Evolutionary conservation across 1,140 invertebrate species (phyloP).

Genomic region (Hylaeus volcanicus): DNA sequence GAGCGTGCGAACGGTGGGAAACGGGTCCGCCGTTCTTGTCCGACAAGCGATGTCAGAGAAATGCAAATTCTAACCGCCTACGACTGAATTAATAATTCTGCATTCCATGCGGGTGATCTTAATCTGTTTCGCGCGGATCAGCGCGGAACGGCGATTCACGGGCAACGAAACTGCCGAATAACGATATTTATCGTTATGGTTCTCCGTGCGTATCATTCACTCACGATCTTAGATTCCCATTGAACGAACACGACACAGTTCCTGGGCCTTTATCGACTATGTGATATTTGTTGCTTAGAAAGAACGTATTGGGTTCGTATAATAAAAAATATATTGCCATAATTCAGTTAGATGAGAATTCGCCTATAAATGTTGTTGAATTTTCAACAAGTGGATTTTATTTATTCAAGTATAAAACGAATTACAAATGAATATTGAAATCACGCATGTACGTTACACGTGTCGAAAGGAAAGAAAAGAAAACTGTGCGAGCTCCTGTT

Average conservation of each 20-base stretch:
- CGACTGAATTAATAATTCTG: conserved; percentile 9
- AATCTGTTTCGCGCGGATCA: neutral
- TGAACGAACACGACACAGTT: neutral
- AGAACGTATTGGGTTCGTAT: too few relatives aligned
- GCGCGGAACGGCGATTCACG: neutral
- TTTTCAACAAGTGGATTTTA: too few relatives aligned
- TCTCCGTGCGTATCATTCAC: neutral
- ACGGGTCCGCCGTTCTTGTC: neutral
- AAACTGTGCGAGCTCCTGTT: too few relatives aligned
- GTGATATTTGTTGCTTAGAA: neutral
- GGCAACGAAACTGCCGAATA: neutral
- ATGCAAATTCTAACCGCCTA: conserved; percentile 10
- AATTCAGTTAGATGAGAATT: too few relatives aligned
- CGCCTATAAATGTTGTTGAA: too few relatives aligned
- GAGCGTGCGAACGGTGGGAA: neutral
- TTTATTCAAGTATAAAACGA: too few relatives aligned
- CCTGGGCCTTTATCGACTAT: neutral
- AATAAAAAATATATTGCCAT: too few relatives aligned
- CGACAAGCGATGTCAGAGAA: neutral
- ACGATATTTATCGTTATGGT: conserved; percentile 5
- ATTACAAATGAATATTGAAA: too few relatives aligned
- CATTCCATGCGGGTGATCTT: neutral
- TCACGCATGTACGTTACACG: too few relatives aligned
- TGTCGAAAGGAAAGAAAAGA: too few relatives aligned
- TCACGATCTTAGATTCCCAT: neutral